A percentile compares a stretch with the other conserved stretches of the same genome.
Evolutionary conservation across 2,113 vertebrate species (phyloP).

Genomic region (Silurus glanis): DNA sequence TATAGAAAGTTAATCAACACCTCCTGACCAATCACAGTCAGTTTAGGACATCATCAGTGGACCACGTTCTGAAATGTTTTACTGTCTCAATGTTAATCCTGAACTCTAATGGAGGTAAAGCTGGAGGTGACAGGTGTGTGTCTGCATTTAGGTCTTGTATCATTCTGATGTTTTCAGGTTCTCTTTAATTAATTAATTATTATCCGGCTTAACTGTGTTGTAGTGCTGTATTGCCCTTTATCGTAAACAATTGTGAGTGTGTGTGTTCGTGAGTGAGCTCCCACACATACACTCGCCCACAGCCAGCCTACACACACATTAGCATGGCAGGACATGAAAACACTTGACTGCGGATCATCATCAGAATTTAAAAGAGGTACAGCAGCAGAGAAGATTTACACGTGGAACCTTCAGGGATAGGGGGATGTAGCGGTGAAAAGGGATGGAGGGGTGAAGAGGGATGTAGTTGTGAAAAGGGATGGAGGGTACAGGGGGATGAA

Average conservation of each 20-base stretch:
- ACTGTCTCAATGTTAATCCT: too few relatives aligned
- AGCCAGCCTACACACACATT: constrained; percentile 15
- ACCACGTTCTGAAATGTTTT: neutral
- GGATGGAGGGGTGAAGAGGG: neutral
- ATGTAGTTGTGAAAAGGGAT: too few relatives aligned
- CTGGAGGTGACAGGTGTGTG: neutral
- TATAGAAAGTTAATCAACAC: neutral
- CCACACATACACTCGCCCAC: constrained; percentile 37
- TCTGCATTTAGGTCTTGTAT: neutral
- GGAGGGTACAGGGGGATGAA: too few relatives aligned
- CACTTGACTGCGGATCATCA: neutral
- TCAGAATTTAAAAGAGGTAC: neutral
- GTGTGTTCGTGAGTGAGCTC: neutral
- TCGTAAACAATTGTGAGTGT: neutral
- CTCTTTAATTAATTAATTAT: too few relatives aligned
- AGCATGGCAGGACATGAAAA: neutral
- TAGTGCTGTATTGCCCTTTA: neutral
- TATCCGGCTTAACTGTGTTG: too few relatives aligned
- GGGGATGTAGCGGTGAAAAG: neutral
- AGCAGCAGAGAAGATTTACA: neutral
- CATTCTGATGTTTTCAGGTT: too few relatives aligned
- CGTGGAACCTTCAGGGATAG: neutral
- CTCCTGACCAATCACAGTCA: neutral
- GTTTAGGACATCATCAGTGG: neutral
- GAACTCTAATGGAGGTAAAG: neutral